Percentiles rank a stretch among this genome's conserved stretches.
Conservation (phyloP, 2,888 invertebrate species). For the Galerucella calmariensis region DNA sequence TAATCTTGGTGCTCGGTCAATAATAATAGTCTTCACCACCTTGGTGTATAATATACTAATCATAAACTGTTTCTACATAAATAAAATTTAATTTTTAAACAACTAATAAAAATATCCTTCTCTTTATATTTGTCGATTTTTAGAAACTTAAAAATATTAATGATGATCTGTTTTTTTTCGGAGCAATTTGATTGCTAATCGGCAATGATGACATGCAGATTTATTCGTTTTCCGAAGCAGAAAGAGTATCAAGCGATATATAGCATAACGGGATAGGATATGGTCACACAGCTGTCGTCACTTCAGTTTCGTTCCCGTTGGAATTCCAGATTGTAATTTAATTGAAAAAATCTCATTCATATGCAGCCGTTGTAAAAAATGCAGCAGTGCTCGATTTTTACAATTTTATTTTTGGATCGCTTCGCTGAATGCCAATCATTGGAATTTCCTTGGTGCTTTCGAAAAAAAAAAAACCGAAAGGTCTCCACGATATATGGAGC, state of each 20-base stretch:
- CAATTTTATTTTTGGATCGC: constrained; percentile 60
- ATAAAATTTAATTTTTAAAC: too few species aligned
- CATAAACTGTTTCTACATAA: too few species aligned
- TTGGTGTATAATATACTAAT: too few species aligned
- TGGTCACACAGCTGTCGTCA: constrained; percentile 56
- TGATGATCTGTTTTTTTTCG: constrained; percentile 6
- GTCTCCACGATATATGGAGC: constrained; percentile 38
- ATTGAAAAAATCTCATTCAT: constrained; percentile 67
- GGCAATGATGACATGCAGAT: constrained; percentile 54
- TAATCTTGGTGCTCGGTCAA: too few species aligned
- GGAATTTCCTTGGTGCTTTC: constrained; percentile 48
- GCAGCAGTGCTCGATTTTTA: constrained; percentile 60
- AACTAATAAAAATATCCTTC: too few species aligned
- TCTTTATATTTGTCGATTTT: too few species aligned
- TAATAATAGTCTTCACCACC: too few species aligned
- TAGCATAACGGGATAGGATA: constrained; percentile 37
- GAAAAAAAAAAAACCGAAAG: constrained; percentile 25
- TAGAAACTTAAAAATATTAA: not conserved
- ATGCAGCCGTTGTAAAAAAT: constrained; percentile 65
- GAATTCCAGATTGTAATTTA: constrained; percentile 64
- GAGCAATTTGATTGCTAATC: constrained; percentile 49
- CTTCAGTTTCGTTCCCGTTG: constrained; percentile 52
- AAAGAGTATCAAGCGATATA: constrained; percentile 38
- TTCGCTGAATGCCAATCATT: constrained; percentile 62
- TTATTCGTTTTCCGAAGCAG: constrained; percentile 48